phyloP scores from a whole-genome alignment of 2,797 vertebrate genomes.

The Hypotaenidia philippensis region DNA sequence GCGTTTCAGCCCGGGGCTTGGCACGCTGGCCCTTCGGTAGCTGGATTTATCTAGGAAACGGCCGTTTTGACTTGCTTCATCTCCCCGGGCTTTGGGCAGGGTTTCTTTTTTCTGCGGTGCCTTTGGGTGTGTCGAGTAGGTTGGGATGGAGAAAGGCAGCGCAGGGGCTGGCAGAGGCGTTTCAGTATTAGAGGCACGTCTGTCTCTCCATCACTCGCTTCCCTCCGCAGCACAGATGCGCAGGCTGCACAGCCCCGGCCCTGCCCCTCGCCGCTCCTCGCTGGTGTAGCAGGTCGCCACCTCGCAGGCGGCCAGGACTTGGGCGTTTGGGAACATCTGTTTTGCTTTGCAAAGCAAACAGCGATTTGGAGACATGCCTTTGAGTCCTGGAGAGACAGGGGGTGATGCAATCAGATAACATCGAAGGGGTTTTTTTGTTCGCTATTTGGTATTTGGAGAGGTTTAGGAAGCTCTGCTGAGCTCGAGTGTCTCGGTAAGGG shows the following conservation, averaged over 20 bases:
- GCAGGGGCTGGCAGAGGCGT: not conserved
- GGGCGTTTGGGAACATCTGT: not conserved
- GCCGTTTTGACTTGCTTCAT: not conserved
- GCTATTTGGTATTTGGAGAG: not conserved
- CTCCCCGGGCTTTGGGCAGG: not conserved
- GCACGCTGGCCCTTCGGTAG: not conserved
- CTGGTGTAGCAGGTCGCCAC: not conserved
- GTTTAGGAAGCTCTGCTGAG: not conserved
- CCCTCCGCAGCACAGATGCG: constrained; percentile 6
- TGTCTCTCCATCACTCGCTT: not conserved
- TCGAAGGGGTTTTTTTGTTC: not conserved
- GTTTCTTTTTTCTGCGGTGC: not conserved
- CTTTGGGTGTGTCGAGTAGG: not conserved
- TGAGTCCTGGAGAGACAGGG: not conserved
- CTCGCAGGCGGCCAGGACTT: not conserved
- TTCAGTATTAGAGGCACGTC: not conserved
- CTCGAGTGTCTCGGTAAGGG: not conserved
- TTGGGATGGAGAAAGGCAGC: not conserved
- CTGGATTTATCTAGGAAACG: not conserved
- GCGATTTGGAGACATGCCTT: not conserved
- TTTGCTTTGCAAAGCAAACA: not conserved
- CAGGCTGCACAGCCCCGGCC: not conserved
- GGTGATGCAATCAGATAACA: constrained; percentile 49
- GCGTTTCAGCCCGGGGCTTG: not conserved
- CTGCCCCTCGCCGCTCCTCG: not conserved